Evolutionary conservation across 2,888 invertebrate species (phyloP).

Genomic region (Oligia latruncula): DNA sequence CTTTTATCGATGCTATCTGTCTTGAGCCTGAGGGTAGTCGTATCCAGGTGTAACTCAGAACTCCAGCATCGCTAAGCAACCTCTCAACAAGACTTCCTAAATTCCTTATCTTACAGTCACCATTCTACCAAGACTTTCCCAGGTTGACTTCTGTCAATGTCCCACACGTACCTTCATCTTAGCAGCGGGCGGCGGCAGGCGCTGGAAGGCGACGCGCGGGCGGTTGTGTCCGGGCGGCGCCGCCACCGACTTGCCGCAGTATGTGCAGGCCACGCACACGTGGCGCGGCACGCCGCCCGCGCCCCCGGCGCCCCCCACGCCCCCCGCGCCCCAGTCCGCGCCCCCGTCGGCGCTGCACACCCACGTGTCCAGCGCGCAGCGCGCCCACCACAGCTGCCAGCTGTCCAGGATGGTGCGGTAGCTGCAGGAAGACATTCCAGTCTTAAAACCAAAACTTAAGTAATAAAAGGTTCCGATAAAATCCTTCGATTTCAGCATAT

Average conservation of each 20-base stretch:
- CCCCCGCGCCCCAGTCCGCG: slow-evolving; percentile 72
- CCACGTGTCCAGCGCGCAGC: slow-evolving; percentile 96
- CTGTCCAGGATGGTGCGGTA: slow-evolving; percentile 96
- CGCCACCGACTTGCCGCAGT: slow-evolving; percentile 98
- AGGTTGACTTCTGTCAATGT: too few species aligned
- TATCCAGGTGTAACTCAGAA: neutral
- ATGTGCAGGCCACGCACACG: slow-evolving; percentile 95
- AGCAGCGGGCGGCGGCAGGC: slow-evolving; percentile 92
- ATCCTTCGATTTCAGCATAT: neutral
- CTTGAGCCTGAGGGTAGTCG: neutral
- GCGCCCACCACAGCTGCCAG: slow-evolving; percentile 97
- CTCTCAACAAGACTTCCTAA: neutral
- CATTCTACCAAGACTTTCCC: too few species aligned
- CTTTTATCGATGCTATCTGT: neutral
- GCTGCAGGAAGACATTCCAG: slow-evolving; percentile 81
- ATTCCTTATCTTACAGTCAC: too few species aligned
- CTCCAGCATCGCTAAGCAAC: neutral
- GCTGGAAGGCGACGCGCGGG: slow-evolving; percentile 88
- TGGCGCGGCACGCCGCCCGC: slow-evolving; percentile 71
- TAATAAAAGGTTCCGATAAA: neutral
- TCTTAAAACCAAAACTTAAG: neutral
- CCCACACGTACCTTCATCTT: slow-evolving; percentile 91
- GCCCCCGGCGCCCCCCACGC: slow-evolving; percentile 79
- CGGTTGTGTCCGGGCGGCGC: slow-evolving; percentile 91
- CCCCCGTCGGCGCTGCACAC: slow-evolving; percentile 90